phyloP scores from a whole-genome alignment of 2,888 invertebrate species.

The Eucera pruinosa region DNA sequence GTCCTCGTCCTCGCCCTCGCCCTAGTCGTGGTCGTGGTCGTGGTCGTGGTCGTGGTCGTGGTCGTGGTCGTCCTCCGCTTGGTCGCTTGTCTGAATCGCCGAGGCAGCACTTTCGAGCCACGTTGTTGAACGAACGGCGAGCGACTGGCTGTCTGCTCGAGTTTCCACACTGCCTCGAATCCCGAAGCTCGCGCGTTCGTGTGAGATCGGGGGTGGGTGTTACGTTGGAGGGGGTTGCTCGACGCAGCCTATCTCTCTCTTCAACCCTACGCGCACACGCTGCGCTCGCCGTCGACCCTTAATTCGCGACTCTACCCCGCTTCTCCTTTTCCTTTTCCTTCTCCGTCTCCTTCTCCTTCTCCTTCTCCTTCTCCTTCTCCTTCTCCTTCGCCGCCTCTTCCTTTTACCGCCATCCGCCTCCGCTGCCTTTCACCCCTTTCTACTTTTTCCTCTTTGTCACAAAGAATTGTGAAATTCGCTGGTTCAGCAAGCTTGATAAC shows the following conservation, averaged over 20 bases:
- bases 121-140: slow-evolving; percentile 83
- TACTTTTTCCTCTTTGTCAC: slow-evolving; percentile 14
- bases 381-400: neutral
- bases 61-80: slow-evolving; percentile 32
- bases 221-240: slow-evolving; percentile 45
- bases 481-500: slow-evolving; percentile 24
- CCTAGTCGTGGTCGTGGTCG: slow-evolving; percentile 28
- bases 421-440: too few species aligned
- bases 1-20: slow-evolving; percentile 21
- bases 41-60: slow-evolving; percentile 11
- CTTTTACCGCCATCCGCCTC: too few species aligned
- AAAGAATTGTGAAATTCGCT: slow-evolving; percentile 51
- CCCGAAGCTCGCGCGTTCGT: slow-evolving; percentile 73
- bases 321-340: slow-evolving; percentile 15
- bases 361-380: neutral
- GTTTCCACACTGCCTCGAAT: slow-evolving; percentile 76
- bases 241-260: slow-evolving; percentile 42
- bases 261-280: slow-evolving; percentile 66
- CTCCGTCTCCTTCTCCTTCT: slow-evolving; percentile 1
- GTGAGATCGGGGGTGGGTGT: slow-evolving; percentile 61
- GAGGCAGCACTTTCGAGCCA: slow-evolving; percentile 71
- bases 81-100: slow-evolving; percentile 54
- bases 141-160: slow-evolving; percentile 81
- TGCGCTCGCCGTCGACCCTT: slow-evolving; percentile 67
- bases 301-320: slow-evolving; percentile 55